These are phyloP conservation scores for Callithrix jacchus DNA, from an alignment of 2,113 vertebrate species.

Conservation along the genomic window DNA sequence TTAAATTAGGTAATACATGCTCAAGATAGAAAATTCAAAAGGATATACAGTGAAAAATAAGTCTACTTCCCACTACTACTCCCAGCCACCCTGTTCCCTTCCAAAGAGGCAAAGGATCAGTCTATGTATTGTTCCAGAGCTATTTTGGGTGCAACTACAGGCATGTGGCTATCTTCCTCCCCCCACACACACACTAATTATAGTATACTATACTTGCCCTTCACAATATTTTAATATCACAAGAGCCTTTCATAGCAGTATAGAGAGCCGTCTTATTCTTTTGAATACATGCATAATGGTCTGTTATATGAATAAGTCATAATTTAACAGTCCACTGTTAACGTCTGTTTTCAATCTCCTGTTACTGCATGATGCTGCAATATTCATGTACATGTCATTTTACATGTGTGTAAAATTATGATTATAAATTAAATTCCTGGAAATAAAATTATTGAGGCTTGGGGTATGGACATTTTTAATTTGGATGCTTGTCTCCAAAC, in stretches of 20 bases:
- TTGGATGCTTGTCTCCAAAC: neutral
- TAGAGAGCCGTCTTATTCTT: neutral
- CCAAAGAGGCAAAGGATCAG: neutral
- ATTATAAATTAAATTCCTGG: neutral
- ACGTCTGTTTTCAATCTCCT: neutral
- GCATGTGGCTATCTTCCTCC: neutral
- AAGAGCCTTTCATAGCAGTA: neutral
- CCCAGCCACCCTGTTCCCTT: neutral
- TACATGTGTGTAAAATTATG: neutral
- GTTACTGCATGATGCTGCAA: neutral
- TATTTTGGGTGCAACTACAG: neutral
- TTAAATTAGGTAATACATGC: neutral
- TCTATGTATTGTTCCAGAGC: neutral
- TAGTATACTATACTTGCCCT: neutral
- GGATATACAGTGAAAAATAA: neutral
- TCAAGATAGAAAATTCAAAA: neutral
- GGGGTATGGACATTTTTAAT: neutral
- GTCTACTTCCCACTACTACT: neutral
- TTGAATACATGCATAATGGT: neutral
- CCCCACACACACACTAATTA: neutral
- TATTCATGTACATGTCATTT: neutral
- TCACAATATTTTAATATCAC: neutral
- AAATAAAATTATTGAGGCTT: constrained; percentile 23
- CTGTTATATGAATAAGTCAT: neutral
- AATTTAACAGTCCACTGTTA: neutral